phyloP scores from a whole-genome alignment of 1,140 invertebrate genomes.

The Drosophila tropicalis region DNA sequence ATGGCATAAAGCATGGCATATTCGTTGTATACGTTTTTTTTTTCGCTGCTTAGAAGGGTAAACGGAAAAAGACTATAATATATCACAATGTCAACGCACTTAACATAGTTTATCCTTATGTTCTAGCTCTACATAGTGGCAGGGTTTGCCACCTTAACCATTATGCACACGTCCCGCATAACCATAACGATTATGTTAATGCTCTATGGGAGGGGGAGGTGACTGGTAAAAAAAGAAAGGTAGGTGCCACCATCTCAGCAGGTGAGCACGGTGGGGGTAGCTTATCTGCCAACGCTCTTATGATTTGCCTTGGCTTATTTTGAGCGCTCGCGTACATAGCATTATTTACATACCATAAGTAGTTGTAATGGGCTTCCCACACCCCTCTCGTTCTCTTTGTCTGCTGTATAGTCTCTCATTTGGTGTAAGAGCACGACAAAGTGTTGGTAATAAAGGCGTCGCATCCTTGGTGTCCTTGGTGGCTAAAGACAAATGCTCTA shows the following conservation, averaged over 20 bases:
- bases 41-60: not conserved
- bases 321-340: conserved; percentile 44
- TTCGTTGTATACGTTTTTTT: not conserved
- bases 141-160: conserved; percentile 33
- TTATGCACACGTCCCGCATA: conserved; percentile 80
- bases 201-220: conserved; percentile 27
- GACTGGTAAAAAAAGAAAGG: not conserved
- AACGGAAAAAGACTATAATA: conserved; percentile 46
- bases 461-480: conserved; percentile 68
- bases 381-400: conserved; percentile 7
- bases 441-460: conserved; percentile 69
- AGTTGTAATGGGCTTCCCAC: conserved; percentile 73
- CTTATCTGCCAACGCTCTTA: conserved; percentile 44
- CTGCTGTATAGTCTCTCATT: not conserved
- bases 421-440: conserved; percentile 52
- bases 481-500: conserved; percentile 39
- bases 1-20: not conserved
- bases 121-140: conserved; percentile 1
- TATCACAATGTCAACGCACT: conserved; percentile 77
- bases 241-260: not conserved
- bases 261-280: conserved; percentile 13
- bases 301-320: conserved; percentile 79
- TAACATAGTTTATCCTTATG: conserved; percentile 70
- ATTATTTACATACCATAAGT: conserved; percentile 79
- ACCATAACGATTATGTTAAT: conserved; percentile 82